phyloP scores from a whole-genome alignment of 2,113 vertebrate species.

The Synchiropus splendidus region DNA sequence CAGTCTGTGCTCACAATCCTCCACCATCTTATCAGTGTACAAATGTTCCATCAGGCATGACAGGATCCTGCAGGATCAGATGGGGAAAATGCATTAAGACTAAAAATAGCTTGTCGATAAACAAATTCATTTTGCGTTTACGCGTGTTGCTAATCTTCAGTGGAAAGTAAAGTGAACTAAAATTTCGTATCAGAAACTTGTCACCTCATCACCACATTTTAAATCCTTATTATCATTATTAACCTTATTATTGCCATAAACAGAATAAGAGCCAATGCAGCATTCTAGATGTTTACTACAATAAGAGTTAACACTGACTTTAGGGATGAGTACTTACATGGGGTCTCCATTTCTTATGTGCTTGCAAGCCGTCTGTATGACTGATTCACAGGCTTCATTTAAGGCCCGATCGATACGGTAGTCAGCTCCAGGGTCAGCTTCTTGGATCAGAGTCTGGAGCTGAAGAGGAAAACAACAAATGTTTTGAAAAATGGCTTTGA shows the following conservation, averaged over 20 bases:
- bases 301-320: too few relatives aligned
- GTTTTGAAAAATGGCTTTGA: too few relatives aligned
- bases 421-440: constrained; percentile 86
- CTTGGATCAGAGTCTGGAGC: constrained; percentile 90
- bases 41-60: constrained; percentile 95
- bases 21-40: constrained; percentile 96
- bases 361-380: constrained; percentile 95
- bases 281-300: too few relatives aligned
- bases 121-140: too few relatives aligned
- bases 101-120: too few relatives aligned
- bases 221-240: too few relatives aligned
- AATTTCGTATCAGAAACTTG: too few relatives aligned
- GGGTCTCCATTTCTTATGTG: constrained; percentile 92
- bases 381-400: constrained; percentile 90
- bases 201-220: too few relatives aligned
- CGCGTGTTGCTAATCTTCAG: too few relatives aligned
- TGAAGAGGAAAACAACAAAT: constrained; percentile 32
- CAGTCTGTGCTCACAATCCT: constrained; percentile 85
- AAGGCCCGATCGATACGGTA: constrained; percentile 90
- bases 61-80: constrained; percentile 75
- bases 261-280: too few relatives aligned
- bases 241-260: too few relatives aligned
- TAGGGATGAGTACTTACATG: constrained; percentile 71
- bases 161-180: too few relatives aligned
- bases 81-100: not conserved